Conservation (phyloP, 2,797 vertebrate species). For the Esox lucius region DNA sequence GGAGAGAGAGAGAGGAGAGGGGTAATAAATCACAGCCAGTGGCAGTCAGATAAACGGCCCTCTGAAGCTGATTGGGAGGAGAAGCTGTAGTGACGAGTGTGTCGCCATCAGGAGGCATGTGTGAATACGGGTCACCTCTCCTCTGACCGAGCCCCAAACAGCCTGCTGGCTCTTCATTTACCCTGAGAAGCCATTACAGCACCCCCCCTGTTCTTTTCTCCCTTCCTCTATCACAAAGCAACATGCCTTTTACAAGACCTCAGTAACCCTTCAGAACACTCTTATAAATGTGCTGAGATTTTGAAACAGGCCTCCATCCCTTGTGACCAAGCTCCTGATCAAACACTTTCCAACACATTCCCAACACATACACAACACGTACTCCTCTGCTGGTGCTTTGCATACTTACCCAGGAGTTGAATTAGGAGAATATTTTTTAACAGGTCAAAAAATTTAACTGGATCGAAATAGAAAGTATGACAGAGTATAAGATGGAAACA, state of each 20-base stretch:
- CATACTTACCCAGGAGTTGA: conserved; percentile 28
- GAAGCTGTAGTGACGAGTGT: conserved; percentile 70
- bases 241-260: conserved; percentile 53
- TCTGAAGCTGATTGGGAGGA: conserved; percentile 69
- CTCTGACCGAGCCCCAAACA: conserved; percentile 61
- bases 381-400: conserved; percentile 55
- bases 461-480: too few species aligned
- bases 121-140: conserved; percentile 68
- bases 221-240: conserved; percentile 19
- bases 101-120: conserved; percentile 55
- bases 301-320: conserved; percentile 28
- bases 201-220: conserved; percentile 36
- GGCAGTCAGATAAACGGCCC: conserved; percentile 70
- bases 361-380: conserved; percentile 1
- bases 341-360: neutral
- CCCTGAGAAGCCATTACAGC: conserved; percentile 69
- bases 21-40: conserved; percentile 72
- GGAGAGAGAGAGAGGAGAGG: conserved; percentile 26
- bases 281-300: conserved; percentile 57
- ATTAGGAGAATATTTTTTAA: conserved; percentile 14
- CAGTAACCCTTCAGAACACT: conserved; percentile 50
- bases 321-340: neutral
- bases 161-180: conserved; percentile 70
- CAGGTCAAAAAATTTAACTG: too few species aligned
- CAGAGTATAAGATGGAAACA: too few species aligned